Evolutionary conservation across 2,113 vertebrate genomes (phyloP).

Genomic region (Phalacrocorax aristotelis): DNA sequence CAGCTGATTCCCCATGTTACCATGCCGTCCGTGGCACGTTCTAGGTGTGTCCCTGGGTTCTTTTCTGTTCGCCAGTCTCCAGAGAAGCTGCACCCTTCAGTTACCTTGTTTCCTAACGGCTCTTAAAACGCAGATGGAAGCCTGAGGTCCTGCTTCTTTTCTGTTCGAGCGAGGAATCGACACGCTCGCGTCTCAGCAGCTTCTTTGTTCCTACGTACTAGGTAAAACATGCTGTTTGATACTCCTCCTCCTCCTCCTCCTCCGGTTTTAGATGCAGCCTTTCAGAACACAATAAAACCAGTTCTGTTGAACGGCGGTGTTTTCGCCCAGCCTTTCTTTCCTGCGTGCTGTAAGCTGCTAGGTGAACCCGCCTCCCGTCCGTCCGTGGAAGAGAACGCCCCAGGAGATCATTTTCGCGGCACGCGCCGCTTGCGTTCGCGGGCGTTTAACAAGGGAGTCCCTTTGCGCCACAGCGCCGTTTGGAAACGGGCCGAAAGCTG

Average conservation of each 20-base stretch:
- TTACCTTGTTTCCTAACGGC: conserved; percentile 43
- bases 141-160: neutral
- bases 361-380: neutral
- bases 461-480: neutral
- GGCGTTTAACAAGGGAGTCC: too few relatives aligned
- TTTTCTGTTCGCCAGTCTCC: conserved; percentile 9
- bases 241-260: neutral
- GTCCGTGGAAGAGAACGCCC: too few relatives aligned
- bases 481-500: neutral
- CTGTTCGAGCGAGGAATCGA: neutral
- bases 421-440: accelerated
- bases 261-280: conserved; percentile 52
- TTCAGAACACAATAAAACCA: conserved; percentile 72
- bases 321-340: neutral
- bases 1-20: conserved; percentile 56
- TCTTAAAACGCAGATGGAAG: neutral
- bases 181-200: neutral
- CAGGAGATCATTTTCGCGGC: accelerated
- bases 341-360: accelerated
- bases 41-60: neutral
- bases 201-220: neutral
- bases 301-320: conserved; percentile 40
- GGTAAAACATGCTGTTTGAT: conserved; percentile 14
- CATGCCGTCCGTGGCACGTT: neutral
- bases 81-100: neutral